Evolutionary conservation across 2,113 vertebrate species (phyloP), one percentile per base, ranked within the genome.

Genomic region (Jacana jacana): DNA sequence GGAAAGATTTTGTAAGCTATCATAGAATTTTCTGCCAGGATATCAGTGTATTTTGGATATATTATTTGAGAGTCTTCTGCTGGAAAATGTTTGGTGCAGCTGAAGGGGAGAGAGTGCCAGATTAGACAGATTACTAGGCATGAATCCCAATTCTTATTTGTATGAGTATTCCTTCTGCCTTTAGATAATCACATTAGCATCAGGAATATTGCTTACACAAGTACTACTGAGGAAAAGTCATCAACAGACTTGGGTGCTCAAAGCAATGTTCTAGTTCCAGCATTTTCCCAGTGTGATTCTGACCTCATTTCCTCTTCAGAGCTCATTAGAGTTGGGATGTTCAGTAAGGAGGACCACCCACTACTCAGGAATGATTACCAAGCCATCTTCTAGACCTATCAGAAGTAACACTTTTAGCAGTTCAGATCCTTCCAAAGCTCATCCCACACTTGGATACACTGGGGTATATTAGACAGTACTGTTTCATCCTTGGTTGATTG

Each of bases 181-280:
- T 88, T 86, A 61, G 64, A 73, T 86, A 96, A 95, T 93, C 82
- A 75, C 70, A 81, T 86, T 90, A 96, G 52, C 92, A 95, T 95
- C 57, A 84, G 60, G 42, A 86, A 35, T 79, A 79, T 64, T 95
- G 77, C 93, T 92, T 96, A 86, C 44, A 93, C 49, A 95, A 92
- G 57, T 75, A 94, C 77, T 81, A 39, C 81, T 93, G 88, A 94
- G 80, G 84, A 91, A 90, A 93, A 88, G 61, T 79, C 75, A 33
- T 86, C 60, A 84, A 40, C 18, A 78, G 61, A 31, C 72, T 68
- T 84, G 69, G 35, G 39, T 44, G 28, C 48, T 91, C 57, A 64
- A 55, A 94, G 44, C 31, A 40, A 4, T 22, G 12, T 60, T 88
- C 66, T 61, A 81, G 35, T 89, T 94, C 77, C 77, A 88, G 48